Base-by-base conservation (phyloP, 2,113 vertebrate genomes). In the Tympanuchus pallidicinctus region DNA sequence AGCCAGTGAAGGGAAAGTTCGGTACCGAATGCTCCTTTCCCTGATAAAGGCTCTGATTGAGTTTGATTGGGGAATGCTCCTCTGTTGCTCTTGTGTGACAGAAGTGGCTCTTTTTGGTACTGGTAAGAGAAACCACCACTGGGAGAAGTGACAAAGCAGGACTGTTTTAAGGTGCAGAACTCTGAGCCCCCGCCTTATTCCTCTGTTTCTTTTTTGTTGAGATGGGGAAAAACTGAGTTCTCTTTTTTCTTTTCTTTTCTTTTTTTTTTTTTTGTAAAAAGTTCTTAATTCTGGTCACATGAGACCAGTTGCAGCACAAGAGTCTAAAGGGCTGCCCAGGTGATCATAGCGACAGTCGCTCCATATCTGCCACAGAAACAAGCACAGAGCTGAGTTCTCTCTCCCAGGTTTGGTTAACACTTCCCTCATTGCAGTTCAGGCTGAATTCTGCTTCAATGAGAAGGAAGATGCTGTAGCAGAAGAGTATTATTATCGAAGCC, bases 41-140 rank as follows among this genome's bases (percentile, higher is more conserved):
- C 56, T 10, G n/a, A 6, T 3, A 4, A 12, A 81, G n/a, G 56
- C 87, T 34, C 7, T 18, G 60, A 34, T 10, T 1, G 24, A 69
- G 24, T 7, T 10, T 21, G 5, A 9, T 47, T 16, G 45, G 3
- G 24, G 25, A 22, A 69, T 38, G 13, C 34, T 8, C 38, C 54
- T 42, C 38, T 27, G 1, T 3, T 10, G 34, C 50, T 38, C 57
- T 36, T 5, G 13, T 19, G 14, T 11, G 17, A 38, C 34, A 48
- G 17, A 47, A 0, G 0, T 8, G 15, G 28, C n/a, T 66, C 48
- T 4, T 56, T 36, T 19, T 34, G 66, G 66, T 32, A 18, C 5
- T 14, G 34, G 11, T 42, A 4, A 22, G 59, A 12, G 6, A 69
- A 78, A 82, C 71, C 42, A 43, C n/a, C 11, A 27, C 13, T 22